Percentiles rank a stretch among this genome's conserved stretches.
Evolutionary conservation across 2,797 vertebrate genomes (phyloP).

Genomic region (Poecilia wingei): DNA sequence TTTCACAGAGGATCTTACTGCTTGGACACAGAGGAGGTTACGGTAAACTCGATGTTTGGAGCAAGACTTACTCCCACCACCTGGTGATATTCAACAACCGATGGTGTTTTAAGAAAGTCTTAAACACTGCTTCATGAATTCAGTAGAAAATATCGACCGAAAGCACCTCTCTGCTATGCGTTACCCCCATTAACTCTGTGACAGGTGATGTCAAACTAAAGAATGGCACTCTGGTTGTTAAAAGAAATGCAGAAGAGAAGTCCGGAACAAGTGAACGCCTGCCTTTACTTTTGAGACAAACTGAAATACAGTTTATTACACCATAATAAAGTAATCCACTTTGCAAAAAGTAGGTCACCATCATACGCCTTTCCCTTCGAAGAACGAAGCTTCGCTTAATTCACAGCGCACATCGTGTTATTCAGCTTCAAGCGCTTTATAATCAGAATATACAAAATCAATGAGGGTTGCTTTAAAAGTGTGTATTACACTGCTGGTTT

Average conservation of each 20-base stretch:
- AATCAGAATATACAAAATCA: conserved; percentile 14
- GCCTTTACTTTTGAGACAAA: neutral
- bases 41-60: neutral
- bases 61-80: neutral
- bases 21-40: neutral
- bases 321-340: neutral
- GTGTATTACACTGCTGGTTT: conserved; percentile 13
- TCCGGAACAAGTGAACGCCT: neutral
- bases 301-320: conserved; percentile 7
- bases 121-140: neutral
- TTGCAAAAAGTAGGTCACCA: neutral
- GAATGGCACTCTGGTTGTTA: neutral
- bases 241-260: neutral
- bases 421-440: conserved; percentile 13
- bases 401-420: neutral
- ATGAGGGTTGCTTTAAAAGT: conserved; percentile 14
- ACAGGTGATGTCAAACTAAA: neutral
- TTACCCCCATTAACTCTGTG: neutral
- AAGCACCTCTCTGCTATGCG: neutral
- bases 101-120: neutral
- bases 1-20: neutral
- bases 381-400: conserved; percentile 11
- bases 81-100: neutral
- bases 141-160: neutral
- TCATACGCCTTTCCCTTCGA: conserved; percentile 11